Evolutionary conservation across 2,797 vertebrate species (phyloP), one percentile per base, ranked within the genome.

Genomic region (Pipistrellus pipistrellus): DNA sequence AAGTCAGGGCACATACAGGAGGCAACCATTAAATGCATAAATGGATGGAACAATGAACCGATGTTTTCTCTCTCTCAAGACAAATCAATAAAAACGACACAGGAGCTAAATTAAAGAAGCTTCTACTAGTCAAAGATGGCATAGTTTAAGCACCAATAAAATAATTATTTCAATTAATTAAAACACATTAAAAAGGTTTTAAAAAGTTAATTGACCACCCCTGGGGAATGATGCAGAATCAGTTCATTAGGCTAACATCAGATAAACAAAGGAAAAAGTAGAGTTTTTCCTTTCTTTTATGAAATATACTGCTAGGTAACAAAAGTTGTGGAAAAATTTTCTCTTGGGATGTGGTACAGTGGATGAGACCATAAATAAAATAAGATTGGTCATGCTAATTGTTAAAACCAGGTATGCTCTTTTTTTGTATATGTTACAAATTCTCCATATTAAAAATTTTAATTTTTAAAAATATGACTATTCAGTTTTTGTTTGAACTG

Each of bases 141-240:
- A 85, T 69, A 53, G 85, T 48, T 75, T 64, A 27, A 69, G 41
- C 72, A 84, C 32, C 27, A 88, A n/a, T 85, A 80, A 88, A 68
- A 68, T 80, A 59, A 69, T 38, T 38, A 14, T 18, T 85, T 35
- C 51, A 93, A 53, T 75, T 44, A 30, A n/a, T 38, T 84, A 14
- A 93, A 91, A 91, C 55, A 76, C 11, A 71, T 64, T 90, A 35
- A 88, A 64, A 91, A 59, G 17, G 71, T 62, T 72, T 87, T 80
- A 23, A 21, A 76, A 77, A 55, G 13, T 51, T 91, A 21, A 68
- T n/a, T 51, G 11, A 32, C 38, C 32, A 51, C 6, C 12, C 44
- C 77, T 20, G 77, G 25, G 76, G 10, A 23, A 83, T 77, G 38
- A 66, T 23, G 84, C 1, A 80, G 48, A 85, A 62, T 71, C 75